Evolutionary conservation across 2,797 vertebrate species (phyloP).

Genomic region (Gephyroberyx darwinii): DNA sequence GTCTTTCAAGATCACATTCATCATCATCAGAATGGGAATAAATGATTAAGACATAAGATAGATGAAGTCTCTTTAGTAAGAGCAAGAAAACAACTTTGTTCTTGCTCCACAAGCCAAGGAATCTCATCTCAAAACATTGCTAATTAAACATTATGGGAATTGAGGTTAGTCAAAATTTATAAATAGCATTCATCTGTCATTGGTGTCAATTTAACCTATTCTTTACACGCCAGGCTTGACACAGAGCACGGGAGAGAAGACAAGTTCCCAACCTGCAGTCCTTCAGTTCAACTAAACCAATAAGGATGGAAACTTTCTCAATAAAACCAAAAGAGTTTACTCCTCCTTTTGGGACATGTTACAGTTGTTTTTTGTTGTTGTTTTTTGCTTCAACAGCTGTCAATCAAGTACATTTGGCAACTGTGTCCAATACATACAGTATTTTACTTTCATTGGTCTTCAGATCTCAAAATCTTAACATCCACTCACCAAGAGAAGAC

Average conservation of each 20-base stretch:
- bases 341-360: not conserved
- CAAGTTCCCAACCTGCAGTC: not conserved
- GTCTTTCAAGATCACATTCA: not conserved
- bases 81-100: not conserved
- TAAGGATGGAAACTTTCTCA: not conserved
- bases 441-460: not conserved
- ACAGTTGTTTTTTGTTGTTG: not conserved
- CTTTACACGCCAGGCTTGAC: conserved; percentile 23
- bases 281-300: not conserved
- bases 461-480: conserved; percentile 16
- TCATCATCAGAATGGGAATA: not conserved
- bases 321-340: not conserved
- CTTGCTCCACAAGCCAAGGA: not conserved
- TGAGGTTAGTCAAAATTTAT: conserved; percentile 43
- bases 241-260: conserved; percentile 21
- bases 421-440: too few relatives aligned
- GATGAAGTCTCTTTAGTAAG: not conserved
- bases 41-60: not conserved
- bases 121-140: too few relatives aligned
- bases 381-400: too few relatives aligned
- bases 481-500: conserved; percentile 83
- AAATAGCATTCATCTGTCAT: conserved; percentile 55
- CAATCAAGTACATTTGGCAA: too few relatives aligned
- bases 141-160: conserved; percentile 4
- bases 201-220: conserved; percentile 43